Conservation (phyloP, 2,113 vertebrate genomes). For the Ifrita kowaldi region DNA sequence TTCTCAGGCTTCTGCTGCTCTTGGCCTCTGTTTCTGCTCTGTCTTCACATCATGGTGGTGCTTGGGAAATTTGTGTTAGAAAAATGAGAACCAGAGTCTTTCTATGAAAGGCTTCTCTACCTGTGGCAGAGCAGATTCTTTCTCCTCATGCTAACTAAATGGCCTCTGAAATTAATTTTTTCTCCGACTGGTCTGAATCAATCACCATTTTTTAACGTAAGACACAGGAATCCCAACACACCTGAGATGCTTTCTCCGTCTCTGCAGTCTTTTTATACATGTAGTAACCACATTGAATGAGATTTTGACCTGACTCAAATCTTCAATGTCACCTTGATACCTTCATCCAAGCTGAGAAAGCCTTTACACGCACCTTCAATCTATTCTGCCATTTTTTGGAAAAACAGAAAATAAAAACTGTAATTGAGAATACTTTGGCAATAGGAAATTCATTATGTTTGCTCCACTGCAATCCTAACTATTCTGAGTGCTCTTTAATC, state of each 20-base stretch:
- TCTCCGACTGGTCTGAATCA: neutral
- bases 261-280: neutral
- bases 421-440: neutral
- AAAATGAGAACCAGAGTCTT: neutral
- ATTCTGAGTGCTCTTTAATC: slow-evolving; percentile 20
- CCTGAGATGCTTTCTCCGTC: neutral
- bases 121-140: neutral
- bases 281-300: neutral
- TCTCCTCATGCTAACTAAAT: neutral
- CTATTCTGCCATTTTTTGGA: neutral
- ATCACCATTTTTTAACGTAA: neutral
- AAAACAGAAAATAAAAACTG: neutral
- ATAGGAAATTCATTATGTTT: neutral
- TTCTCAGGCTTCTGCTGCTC: neutral
- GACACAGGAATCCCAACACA: neutral
- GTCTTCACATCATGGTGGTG: neutral
- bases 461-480: neutral
- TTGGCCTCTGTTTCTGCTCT: neutral
- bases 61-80: neutral
- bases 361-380: neutral
- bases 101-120: too few relatives aligned
- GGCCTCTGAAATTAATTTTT: neutral
- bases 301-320: neutral
- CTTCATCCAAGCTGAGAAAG: neutral
- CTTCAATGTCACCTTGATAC: neutral